A percentile compares a stretch with the other conserved stretches of the same genome.
Conservation (phyloP, 2,797 vertebrate species). For the Choloepus didactylus region DNA sequence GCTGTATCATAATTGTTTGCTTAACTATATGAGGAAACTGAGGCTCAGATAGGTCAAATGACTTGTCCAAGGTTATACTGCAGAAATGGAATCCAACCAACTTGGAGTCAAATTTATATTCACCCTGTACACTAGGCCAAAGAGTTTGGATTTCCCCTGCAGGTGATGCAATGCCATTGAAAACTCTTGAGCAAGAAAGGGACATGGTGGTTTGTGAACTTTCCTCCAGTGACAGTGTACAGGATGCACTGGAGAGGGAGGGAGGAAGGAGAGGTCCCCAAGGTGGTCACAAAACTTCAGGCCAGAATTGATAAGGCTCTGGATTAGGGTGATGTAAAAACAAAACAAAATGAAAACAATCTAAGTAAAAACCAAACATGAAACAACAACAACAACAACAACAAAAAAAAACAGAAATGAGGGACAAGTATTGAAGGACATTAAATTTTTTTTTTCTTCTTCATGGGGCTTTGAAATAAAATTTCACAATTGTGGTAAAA, state of each 20-base stretch:
- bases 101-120: not conserved
- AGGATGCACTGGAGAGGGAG: not conserved
- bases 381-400: not conserved
- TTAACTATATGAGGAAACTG: not conserved
- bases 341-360: not conserved
- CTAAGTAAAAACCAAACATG: slow-evolving; percentile 37
- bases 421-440: not conserved
- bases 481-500: not conserved
- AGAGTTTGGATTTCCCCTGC: not conserved
- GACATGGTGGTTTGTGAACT: not conserved
- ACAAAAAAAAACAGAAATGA: not conserved
- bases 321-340: not conserved
- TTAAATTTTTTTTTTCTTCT: not conserved
- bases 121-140: not conserved
- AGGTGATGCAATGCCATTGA: not conserved
- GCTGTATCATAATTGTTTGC: not conserved
- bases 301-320: not conserved
- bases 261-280: not conserved
- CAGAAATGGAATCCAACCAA: slow-evolving; percentile 11
- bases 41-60: not conserved
- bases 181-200: slow-evolving; percentile 49
- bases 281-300: not conserved
- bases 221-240: not conserved
- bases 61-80: not conserved
- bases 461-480: slow-evolving; percentile 29